Evolutionary conservation across 37 sponge, comb jelly and placozoan genomes (phyloP).

Genomic region (Cladorhizidae sp.): DNA sequence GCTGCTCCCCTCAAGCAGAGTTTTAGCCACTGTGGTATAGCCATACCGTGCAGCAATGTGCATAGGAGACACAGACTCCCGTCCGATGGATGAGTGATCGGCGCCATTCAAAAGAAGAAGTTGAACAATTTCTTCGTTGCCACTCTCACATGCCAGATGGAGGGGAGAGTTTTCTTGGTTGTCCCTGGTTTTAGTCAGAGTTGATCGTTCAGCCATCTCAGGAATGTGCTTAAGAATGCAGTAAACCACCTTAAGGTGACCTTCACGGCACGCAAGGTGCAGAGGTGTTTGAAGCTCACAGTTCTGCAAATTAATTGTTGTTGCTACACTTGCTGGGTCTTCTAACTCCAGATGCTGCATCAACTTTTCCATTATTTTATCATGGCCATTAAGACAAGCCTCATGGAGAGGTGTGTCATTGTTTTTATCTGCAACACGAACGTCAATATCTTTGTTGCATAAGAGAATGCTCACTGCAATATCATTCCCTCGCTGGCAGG

Average conservation of each 20-base stretch:
- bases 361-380: constrained; percentile 61
- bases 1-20: constrained; percentile 39
- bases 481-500: constrained; percentile 71
- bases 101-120: constrained; percentile 48
- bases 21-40: constrained; percentile 49
- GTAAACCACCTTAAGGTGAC: constrained; percentile 69
- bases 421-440: constrained; percentile 53
- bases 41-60: constrained; percentile 91
- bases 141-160: constrained; percentile 85
- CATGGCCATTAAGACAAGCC: constrained; percentile 67
- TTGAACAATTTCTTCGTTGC: constrained; percentile 62
- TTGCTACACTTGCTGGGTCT: not conserved
- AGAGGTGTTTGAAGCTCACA: constrained; percentile 45
- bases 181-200: constrained; percentile 38
- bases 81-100: constrained; percentile 36
- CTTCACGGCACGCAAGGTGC: constrained; percentile 80
- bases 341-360: constrained; percentile 17
- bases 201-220: constrained; percentile 1
- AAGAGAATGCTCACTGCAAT: constrained; percentile 67
- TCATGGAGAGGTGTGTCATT: constrained; percentile 83
- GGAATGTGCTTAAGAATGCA: constrained; percentile 25
- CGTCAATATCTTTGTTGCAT: not conserved
- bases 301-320: not conserved
- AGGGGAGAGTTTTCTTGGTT: constrained; percentile 73
- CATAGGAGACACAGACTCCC: constrained; percentile 57